These are phyloP conservation scores for Fabriciana adippe DNA, from an alignment of 2,888 invertebrate genomes.

Conservation along the genomic window DNA sequence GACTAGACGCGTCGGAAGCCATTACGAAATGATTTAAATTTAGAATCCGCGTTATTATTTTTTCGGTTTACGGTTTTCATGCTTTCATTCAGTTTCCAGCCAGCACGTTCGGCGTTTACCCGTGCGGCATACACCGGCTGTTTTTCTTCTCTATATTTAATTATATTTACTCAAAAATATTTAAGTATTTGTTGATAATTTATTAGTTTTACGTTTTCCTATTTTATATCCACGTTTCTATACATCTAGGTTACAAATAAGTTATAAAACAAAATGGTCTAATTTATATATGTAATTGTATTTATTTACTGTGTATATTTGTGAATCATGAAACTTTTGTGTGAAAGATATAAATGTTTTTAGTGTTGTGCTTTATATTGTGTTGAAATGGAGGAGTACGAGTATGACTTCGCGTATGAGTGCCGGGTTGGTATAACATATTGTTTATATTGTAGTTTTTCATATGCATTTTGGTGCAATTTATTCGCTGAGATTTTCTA, in stretches of 20 bases:
- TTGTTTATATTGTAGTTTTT: conserved; percentile 19
- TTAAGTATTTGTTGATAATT: background rate
- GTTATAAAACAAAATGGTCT: conserved; percentile 22
- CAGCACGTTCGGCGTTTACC: conserved; percentile 54
- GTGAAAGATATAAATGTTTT: conserved; percentile 51
- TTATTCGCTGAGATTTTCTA: background rate
- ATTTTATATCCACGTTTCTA: background rate
- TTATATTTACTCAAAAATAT: conserved; percentile 4
- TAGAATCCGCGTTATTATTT: conserved; percentile 65
- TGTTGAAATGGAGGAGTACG: conserved; percentile 77
- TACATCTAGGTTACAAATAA: conserved; percentile 15
- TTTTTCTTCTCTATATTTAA: conserved; percentile 7
- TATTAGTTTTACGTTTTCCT: background rate
- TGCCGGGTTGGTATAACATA: conserved; percentile 82
- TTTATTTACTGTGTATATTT: conserved; percentile 28
- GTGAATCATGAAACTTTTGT: conserved; percentile 50
- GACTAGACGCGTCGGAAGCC: conserved; percentile 60
- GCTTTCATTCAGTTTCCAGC: conserved; percentile 76
- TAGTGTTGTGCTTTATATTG: conserved; percentile 51
- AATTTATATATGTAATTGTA: conserved; percentile 43
- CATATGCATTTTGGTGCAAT: background rate
- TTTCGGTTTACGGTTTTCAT: conserved; percentile 69
- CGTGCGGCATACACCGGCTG: conserved; percentile 45
- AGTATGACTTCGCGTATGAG: conserved; percentile 86
- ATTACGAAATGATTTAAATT: conserved; percentile 77